Evolutionary conservation across 2,797 vertebrate genomes (phyloP).

Genomic region (Podargus strigoides): DNA sequence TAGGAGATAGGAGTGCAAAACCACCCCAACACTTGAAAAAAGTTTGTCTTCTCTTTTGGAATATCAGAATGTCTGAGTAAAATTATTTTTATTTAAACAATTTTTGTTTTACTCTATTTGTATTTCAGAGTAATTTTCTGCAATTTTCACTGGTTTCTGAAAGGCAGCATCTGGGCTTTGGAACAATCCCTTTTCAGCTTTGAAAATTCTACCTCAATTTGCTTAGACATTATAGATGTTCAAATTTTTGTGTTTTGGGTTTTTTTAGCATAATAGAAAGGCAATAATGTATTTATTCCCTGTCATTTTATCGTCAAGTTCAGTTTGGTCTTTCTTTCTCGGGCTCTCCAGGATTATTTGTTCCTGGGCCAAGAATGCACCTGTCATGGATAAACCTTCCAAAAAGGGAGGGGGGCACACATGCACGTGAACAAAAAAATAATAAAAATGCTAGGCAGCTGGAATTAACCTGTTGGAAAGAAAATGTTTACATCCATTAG

Average conservation of each 20-base stretch:
- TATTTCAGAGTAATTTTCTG: conserved; percentile 41
- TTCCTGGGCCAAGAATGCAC: conserved; percentile 19
- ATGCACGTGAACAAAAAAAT: neutral
- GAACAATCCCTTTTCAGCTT: conserved; percentile 48
- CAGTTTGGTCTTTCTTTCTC: neutral
- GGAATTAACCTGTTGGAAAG: neutral
- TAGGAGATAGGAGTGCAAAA: neutral
- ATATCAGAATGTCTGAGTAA: neutral
- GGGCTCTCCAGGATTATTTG: neutral
- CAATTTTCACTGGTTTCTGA: conserved; percentile 49
- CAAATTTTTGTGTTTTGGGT: neutral
- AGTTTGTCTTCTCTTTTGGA: neutral
- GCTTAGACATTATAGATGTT: neutral
- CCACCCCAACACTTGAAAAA: neutral
- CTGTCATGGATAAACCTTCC: neutral
- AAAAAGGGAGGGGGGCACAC: neutral
- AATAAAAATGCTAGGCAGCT: neutral
- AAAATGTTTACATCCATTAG: neutral
- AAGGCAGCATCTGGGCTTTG: conserved; percentile 50
- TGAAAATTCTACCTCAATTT: conserved; percentile 44
- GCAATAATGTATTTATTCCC: neutral
- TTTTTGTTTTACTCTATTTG: conserved; percentile 32
- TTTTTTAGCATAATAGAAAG: conserved; percentile 4
- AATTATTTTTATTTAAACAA: conserved; percentile 29
- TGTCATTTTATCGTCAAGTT: conserved; percentile 2